These are phyloP conservation scores for Alaudala cheleensis DNA, from an alignment of 2,113 vertebrate genomes.

Conservation along the genomic window DNA sequence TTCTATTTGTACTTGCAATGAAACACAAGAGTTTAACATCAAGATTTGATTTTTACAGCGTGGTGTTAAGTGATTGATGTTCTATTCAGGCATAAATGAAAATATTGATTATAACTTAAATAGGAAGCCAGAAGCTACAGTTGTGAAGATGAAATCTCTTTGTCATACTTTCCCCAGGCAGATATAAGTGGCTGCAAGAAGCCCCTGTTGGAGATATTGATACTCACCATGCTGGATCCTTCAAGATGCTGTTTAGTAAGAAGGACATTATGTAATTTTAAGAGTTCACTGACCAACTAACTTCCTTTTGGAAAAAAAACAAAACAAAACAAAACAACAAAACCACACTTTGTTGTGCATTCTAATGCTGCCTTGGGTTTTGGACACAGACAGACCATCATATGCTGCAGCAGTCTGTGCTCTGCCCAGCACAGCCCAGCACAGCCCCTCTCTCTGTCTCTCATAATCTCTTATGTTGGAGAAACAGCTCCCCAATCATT, in stretches of 20 bases:
- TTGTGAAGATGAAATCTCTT: neutral
- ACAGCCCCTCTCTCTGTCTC: neutral
- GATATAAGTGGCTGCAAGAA: neutral
- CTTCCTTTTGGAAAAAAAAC: neutral
- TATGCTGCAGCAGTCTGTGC: constrained; percentile 47
- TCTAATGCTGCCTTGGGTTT: constrained; percentile 1
- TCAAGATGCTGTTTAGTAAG: neutral
- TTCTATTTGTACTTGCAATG: neutral
- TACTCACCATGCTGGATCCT: neutral
- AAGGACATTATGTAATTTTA: neutral
- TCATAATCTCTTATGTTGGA: constrained; percentile 50
- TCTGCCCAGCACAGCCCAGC: constrained; percentile 17
- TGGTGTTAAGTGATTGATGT: neutral
- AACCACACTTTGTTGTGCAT: neutral
- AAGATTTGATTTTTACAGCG: neutral
- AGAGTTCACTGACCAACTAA: neutral
- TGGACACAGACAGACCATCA: constrained; percentile 3
- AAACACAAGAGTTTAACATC: constrained; percentile 6
- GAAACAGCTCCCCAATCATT: constrained; percentile 60
- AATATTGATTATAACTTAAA: neutral
- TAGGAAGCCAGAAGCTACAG: neutral
- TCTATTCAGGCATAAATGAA: neutral
- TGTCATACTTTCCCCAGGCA: neutral
- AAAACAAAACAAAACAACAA: neutral
- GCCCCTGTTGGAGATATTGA: neutral